Evolutionary conservation across 2,113 vertebrate species (phyloP).

Genomic region (Nesogale talazaci): DNA sequence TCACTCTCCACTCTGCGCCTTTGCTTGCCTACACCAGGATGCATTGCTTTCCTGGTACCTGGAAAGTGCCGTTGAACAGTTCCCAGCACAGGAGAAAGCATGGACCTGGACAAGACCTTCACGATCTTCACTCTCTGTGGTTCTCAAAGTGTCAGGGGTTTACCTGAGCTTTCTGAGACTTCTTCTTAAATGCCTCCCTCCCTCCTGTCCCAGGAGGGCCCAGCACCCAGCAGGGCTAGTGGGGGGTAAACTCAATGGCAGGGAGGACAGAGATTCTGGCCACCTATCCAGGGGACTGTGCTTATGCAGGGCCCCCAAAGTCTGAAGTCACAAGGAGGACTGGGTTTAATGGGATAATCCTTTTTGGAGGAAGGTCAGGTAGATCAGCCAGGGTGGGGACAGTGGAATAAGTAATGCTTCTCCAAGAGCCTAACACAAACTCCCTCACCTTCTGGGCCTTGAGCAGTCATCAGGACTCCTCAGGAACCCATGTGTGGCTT

Average conservation of each 20-base stretch:
- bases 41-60: background rate
- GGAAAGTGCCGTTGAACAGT: slow-evolving; percentile 11
- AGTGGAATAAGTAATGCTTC: background rate
- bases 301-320: background rate
- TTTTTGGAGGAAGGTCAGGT: background rate
- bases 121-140: background rate
- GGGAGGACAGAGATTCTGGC: slow-evolving; percentile 10
- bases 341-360: background rate
- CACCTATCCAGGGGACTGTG: background rate
- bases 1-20: background rate
- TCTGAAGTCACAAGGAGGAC: background rate
- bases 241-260: slow-evolving; percentile 35
- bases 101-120: background rate
- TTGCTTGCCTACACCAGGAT: background rate
- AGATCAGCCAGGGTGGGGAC: background rate
- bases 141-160: background rate
- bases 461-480: background rate
- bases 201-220: background rate
- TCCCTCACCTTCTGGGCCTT: background rate
- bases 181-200: slow-evolving; percentile 21
- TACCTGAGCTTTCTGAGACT: background rate
- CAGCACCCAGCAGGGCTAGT: background rate
- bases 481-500: background rate
- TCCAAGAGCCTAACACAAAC: background rate
- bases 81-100: background rate